Evolutionary conservation across 2,888 invertebrate genomes (phyloP), one percentile per base, ranked within the genome.

Genomic region (Tachina fera): DNA sequence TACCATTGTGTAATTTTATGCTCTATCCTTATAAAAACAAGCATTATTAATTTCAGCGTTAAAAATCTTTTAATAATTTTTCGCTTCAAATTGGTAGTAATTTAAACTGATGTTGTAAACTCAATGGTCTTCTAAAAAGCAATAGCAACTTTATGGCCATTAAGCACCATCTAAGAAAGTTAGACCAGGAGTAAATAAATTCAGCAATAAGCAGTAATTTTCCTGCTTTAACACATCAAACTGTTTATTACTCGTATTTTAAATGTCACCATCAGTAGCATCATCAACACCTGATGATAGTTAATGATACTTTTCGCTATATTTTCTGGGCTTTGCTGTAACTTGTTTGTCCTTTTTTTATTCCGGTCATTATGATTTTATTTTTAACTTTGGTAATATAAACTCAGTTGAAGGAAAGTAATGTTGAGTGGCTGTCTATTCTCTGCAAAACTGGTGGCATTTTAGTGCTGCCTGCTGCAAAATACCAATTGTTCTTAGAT

Each of bases 221-320:
- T 63, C 14, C 45, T n/a, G 60, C 19, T 72, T 31, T 53, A 60
- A 60, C 9, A 68, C 74, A 60, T 60, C 45, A 74, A 81, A 77
- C 43, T 72, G 71, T 77, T 83, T 72, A 67, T 75, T n/a, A 31
- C 31, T 31, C 31, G 31, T 74, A 63, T 45, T 81, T 81, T 68
- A 22, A 67, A 53, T 81, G 67, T 60, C 51, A 39, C 68, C 77
- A 68, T 19, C 68, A 67, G 2, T 10, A 45, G 14, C 9, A 49
- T 13, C 47, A 56, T 39, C 41, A 49, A 86, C 82, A 85, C 85
- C 81, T 85, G 85, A 85, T 82, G 84, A 43, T 70, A 45, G 71
- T 58, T 47, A 68, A 74, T 58, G 74, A 78, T 81, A 71, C 71
- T 70, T 70, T 58, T 70, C 41, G 49, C 72, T 65, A 41, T 65